phyloP scores from a whole-genome alignment of 2,113 vertebrate species.

The Albula glossodonta region DNA sequence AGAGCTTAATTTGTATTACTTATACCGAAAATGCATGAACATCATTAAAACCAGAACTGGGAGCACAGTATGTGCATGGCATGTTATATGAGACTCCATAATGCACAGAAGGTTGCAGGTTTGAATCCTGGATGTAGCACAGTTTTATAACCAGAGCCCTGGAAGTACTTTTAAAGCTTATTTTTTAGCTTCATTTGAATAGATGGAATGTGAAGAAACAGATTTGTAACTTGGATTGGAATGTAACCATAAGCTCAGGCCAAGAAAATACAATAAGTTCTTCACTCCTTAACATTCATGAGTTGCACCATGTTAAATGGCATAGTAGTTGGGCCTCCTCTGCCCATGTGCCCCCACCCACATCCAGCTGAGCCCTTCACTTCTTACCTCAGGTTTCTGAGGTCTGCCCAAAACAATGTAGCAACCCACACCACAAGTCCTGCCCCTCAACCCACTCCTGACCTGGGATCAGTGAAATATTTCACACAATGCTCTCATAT shows the following conservation, averaged over 20 bases:
- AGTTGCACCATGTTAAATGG: no score
- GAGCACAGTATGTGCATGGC: background rate
- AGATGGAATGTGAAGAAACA: no score
- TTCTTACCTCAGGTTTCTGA: background rate
- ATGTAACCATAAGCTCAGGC: no score
- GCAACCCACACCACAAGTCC: background rate
- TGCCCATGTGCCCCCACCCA: background rate
- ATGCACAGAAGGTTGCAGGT: constrained; percentile 34
- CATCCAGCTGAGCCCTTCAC: background rate
- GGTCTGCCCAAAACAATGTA: background rate
- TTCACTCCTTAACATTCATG: no score
- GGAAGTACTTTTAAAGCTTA: no score
- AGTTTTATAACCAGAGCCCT: no score
- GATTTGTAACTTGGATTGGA: no score
- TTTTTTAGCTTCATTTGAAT: no score
- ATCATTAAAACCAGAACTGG: constrained; percentile 2
- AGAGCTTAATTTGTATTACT: constrained; percentile 28
- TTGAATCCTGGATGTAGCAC: background rate
- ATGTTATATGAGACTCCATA: constrained; percentile 28
- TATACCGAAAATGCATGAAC: constrained; percentile 12
- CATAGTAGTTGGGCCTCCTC: background rate
- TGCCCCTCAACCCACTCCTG: background rate
- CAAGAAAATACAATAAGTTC: no score
- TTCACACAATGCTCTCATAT: background rate
- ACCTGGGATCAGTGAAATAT: background rate